Evolutionary conservation across 2,797 vertebrate species (phyloP).

Genomic region (Philypnodon macrostomus): DNA sequence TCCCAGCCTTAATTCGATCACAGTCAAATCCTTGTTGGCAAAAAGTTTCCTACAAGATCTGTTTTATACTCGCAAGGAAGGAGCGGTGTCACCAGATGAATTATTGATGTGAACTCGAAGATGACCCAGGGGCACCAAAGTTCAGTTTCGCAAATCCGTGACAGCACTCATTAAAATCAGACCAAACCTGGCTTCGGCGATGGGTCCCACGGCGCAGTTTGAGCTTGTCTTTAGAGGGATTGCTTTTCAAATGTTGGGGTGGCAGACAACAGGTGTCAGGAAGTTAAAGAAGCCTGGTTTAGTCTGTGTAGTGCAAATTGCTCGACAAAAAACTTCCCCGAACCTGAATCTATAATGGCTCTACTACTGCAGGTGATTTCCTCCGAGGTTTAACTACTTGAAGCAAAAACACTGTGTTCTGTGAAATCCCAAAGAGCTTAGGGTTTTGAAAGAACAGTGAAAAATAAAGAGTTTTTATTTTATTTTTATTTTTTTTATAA

Average conservation of each 20-base stretch:
- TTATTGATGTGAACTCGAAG: constrained; percentile 71
- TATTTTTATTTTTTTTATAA: too few relatives aligned
- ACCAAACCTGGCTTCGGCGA: constrained; percentile 41
- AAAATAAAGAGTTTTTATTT: constrained; percentile 2
- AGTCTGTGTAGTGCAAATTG: constrained; percentile 51
- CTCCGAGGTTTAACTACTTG: constrained; percentile 33
- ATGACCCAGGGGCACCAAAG: constrained; percentile 62
- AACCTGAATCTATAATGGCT: constrained; percentile 33
- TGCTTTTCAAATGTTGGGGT: constrained; percentile 39
- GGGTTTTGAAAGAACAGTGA: constrained; percentile 3
- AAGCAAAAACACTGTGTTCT: constrained; percentile 25
- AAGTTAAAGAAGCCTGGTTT: constrained; percentile 31
- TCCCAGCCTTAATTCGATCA: constrained; percentile 2
- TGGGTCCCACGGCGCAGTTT: constrained; percentile 34
- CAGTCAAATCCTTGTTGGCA: constrained; percentile 38
- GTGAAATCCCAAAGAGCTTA: constrained; percentile 17
- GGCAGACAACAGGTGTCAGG: constrained; percentile 63
- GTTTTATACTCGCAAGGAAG: constrained; percentile 52
- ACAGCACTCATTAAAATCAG: constrained; percentile 60
- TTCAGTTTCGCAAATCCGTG: constrained; percentile 63
- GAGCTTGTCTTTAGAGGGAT: constrained; percentile 37
- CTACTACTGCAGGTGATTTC: constrained; percentile 38
- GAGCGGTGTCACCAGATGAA: constrained; percentile 60
- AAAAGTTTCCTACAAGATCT: constrained; percentile 60
- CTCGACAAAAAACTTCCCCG: constrained; percentile 19